Evolutionary conservation across 2,888 invertebrate genomes (phyloP).

Genomic region (Macaria notata): DNA sequence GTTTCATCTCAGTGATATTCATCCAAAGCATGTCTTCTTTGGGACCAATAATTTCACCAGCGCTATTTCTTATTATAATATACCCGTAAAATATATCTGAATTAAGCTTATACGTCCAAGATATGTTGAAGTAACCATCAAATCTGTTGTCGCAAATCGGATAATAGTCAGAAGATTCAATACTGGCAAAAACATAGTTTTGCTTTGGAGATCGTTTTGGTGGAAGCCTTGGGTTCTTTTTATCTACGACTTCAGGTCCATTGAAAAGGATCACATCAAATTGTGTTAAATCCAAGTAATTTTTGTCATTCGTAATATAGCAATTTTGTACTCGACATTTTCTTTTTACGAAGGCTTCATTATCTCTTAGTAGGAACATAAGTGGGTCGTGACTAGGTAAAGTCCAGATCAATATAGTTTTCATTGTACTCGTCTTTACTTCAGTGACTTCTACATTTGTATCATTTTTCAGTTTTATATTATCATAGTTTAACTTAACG

Average conservation of each 20-base stretch:
- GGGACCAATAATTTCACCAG: slow-evolving; percentile 45
- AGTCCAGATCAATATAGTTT: slow-evolving; percentile 47
- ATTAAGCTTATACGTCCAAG: slow-evolving; percentile 55
- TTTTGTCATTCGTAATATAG: slow-evolving; percentile 41
- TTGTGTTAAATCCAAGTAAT: slow-evolving; percentile 33
- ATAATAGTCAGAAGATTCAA: slow-evolving; percentile 51
- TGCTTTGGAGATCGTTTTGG: slow-evolving; percentile 37
- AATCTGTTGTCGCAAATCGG: slow-evolving; percentile 41
- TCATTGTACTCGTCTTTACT: slow-evolving; percentile 2
- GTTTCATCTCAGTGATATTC: slow-evolving; percentile 42
- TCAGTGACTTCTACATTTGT: background rate
- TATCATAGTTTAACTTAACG: background rate
- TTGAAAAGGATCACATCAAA: slow-evolving; percentile 49
- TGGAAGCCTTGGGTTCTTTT: slow-evolving; percentile 26
- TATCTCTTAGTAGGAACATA: slow-evolving; percentile 40
- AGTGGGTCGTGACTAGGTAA: slow-evolving; percentile 38
- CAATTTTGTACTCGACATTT: slow-evolving; percentile 47
- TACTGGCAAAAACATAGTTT: slow-evolving; percentile 46
- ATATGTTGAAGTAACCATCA: slow-evolving; percentile 56
- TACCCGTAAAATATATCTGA: slow-evolving; percentile 53
- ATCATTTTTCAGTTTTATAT: background rate
- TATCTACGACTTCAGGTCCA: slow-evolving; percentile 41
- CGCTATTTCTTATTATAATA: slow-evolving; percentile 41
- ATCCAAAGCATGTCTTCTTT: slow-evolving; percentile 48
- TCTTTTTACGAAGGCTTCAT: slow-evolving; percentile 37